Evolutionary conservation across 2,113 vertebrate species (phyloP).

Genomic region (Falcunculus frontatus): DNA sequence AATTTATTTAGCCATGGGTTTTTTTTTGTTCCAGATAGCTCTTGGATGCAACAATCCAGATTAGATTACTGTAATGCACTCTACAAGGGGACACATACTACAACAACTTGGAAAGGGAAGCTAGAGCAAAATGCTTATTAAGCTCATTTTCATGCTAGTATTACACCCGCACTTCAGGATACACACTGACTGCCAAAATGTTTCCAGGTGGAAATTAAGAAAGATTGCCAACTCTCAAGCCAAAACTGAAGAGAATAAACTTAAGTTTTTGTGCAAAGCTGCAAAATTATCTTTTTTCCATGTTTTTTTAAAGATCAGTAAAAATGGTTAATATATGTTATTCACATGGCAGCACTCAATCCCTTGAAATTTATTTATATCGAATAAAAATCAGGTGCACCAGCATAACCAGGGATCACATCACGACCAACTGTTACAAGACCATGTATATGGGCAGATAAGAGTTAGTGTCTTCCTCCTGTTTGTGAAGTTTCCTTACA

Average conservation of each 20-base stretch:
- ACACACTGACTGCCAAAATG: conserved; percentile 5
- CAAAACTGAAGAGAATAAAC: not conserved
- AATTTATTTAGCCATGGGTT: not conserved
- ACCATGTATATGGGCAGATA: not conserved
- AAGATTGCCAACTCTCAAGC: not conserved
- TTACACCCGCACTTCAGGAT: not conserved
- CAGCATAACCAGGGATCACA: not conserved
- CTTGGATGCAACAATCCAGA: not conserved
- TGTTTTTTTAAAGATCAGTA: not conserved
- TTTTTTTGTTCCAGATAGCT: not conserved
- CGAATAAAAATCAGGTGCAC: not conserved
- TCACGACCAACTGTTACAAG: not conserved
- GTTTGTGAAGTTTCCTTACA: not conserved
- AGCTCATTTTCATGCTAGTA: conserved; percentile 24
- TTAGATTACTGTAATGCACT: not conserved
- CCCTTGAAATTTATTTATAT: not conserved
- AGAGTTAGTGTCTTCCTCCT: not conserved
- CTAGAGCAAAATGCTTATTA: not conserved
- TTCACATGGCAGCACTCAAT: not conserved
- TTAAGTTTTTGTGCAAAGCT: not conserved
- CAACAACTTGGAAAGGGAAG: not conserved
- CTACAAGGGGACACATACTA: not conserved
- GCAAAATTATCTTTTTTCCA: not conserved
- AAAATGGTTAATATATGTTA: not conserved
- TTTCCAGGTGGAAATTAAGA: conserved; percentile 32